phyloP scores from a whole-genome alignment of 2,113 vertebrate species.

The Machaerirhynchus nigripectus region DNA sequence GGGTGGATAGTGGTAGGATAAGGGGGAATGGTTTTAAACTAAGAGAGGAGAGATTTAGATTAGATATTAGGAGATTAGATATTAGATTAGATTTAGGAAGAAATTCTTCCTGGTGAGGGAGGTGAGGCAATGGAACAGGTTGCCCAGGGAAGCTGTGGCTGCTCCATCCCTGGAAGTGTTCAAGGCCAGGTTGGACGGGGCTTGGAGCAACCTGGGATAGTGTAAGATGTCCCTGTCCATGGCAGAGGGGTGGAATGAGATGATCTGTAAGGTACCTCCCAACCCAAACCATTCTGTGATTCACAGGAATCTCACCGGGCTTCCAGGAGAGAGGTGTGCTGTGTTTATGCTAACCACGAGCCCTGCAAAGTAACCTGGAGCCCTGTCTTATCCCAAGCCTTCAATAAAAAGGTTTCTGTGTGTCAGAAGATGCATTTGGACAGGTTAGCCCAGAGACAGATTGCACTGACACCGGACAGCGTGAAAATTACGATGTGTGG shows the following conservation, averaged over 20 bases:
- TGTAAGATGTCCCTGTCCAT: background rate
- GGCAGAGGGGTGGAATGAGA: background rate
- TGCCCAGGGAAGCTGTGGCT: background rate
- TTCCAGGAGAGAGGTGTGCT: background rate
- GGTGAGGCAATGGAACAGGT: background rate
- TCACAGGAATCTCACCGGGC: background rate
- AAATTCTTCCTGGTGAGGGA: background rate
- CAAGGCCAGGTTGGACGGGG: accelerated
- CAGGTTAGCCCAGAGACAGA: background rate
- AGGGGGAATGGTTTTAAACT: background rate
- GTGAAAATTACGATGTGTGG: accelerated
- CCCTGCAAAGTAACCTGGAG: background rate
- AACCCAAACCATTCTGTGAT: background rate
- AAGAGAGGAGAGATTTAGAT: background rate
- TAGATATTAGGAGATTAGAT: background rate
- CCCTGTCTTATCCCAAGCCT: accelerated
- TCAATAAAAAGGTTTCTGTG: background rate
- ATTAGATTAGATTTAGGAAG: background rate
- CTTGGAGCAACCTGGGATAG: background rate
- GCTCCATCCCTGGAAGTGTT: background rate
- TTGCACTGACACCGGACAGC: accelerated
- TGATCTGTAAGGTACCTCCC: background rate
- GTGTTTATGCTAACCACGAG: background rate
- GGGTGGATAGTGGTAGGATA: background rate
- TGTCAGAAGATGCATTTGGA: background rate